These are phyloP conservation scores for Diplazon laetatorius DNA, from an alignment of 2,888 invertebrate species.

Conservation along the genomic window DNA sequence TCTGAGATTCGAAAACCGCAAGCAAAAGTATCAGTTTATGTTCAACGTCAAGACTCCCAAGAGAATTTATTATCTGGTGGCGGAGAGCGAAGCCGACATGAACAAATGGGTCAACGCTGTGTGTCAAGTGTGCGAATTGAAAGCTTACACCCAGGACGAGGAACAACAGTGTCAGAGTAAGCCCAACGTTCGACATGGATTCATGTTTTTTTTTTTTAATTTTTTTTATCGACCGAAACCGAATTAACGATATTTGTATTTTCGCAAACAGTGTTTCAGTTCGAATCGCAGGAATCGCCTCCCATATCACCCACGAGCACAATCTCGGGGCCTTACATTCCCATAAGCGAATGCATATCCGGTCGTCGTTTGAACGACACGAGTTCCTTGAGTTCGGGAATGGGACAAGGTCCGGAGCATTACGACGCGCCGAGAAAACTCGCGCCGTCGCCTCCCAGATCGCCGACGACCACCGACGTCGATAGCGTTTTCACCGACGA, in stretches of 20 bases:
- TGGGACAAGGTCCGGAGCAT: constrained; percentile 77
- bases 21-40: constrained; percentile 92
- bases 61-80: constrained; percentile 95
- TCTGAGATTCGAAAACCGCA: constrained; percentile 91
- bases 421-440: constrained; percentile 78
- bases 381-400: constrained; percentile 76
- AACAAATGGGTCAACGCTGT: constrained; percentile 97
- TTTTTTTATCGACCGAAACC: constrained; percentile 19
- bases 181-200: constrained; percentile 46
- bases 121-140: constrained; percentile 94
- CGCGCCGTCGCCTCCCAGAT: constrained; percentile 83
- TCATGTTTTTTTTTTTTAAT: constrained; percentile 38
- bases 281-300: constrained; percentile 84
- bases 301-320: constrained; percentile 86
- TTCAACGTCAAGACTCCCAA: constrained; percentile 95
- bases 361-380: constrained; percentile 86
- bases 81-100: constrained; percentile 96
- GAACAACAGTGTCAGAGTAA: constrained; percentile 81
- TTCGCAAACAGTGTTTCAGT: constrained; percentile 76
- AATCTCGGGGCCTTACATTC: constrained; percentile 93
- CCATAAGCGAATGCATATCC: constrained; percentile 95
- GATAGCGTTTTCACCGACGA: constrained; percentile 89
- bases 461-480: constrained; percentile 87
- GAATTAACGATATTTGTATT: constrained; percentile 24
- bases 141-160: constrained; percentile 87